Base-by-base conservation (phyloP, 1,140 invertebrate genomes). In the Scaptomyza montana region DNA sequence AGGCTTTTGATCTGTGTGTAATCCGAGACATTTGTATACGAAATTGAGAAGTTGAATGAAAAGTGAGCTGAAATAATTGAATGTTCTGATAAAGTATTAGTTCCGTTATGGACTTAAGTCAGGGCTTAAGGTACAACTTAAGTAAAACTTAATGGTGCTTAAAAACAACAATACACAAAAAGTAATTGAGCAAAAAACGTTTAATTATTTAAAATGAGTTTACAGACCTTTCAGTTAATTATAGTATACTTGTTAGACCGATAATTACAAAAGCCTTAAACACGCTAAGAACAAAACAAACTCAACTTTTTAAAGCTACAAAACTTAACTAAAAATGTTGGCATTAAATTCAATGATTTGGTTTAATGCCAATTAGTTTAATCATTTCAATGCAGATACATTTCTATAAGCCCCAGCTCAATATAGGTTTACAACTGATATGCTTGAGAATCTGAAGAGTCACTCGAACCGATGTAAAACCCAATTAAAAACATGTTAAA, bases 401-500 rank as follows among this genome's bases (percentile, higher is more conserved):
- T 43, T 43, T 39, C 19, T 39, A 16, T 19, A 55, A 54, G 16
- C n/a, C 53, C 16, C 33, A 33, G 8, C 53, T 55, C 53, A 13
- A 54, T 33, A 33, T 25, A 5, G 19, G 45, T 13, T 39, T 45
- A 39, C 39, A 59, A 46, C 28, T 47, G 56, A 59, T 59, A 59
- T 59, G 43, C 56, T 59, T 47, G 43, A 47, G 56, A 46, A 28
- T 13, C 43, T 47, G 25, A 47, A 47, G 43, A 47, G 13, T 9
- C 43, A 59, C 56, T 59, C 43, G 56, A 59, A 59, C n/a, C 25
- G 43, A 43, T 30, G 56, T 59, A 33, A 46, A 47, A 25, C 56
- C 56, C 56, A 59, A 59, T 59, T 59, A 59, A 59, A 57, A 59
- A 46, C 8, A 59, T 45, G 46, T 33, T 16, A 57, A 28, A 57